Evolutionary conservation across 2,113 vertebrate genomes (phyloP).

Genomic region (Grantiella picta): DNA sequence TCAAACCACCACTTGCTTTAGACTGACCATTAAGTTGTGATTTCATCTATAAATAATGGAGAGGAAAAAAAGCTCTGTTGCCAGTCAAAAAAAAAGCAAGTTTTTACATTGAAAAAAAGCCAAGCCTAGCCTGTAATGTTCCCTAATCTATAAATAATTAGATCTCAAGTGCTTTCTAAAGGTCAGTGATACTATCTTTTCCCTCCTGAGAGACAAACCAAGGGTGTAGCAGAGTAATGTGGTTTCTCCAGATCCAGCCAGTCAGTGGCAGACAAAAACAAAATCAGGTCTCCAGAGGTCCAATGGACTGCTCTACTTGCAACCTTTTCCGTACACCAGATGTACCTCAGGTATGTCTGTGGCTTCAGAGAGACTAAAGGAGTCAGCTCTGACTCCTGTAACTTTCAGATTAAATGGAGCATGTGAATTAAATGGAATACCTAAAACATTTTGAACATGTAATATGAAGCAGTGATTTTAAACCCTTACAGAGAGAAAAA

Average conservation of each 20-base stretch:
- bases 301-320: accelerated
- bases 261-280: background rate
- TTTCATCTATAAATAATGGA: background rate
- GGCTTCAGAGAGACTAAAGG: background rate
- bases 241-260: background rate
- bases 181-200: background rate
- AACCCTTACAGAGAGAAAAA: background rate
- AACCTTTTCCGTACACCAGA: background rate
- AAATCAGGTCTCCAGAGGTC: background rate
- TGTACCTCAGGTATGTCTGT: background rate
- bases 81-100: background rate
- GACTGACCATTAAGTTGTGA: background rate
- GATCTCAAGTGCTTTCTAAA: background rate
- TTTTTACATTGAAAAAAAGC: background rate
- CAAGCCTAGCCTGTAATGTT: background rate
- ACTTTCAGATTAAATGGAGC: background rate
- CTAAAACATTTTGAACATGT: background rate
- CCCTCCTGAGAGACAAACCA: background rate
- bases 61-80: background rate
- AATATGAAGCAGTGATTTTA: background rate
- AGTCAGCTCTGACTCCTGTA: background rate
- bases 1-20: background rate
- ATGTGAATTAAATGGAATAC: background rate
- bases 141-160: background rate
- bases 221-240: background rate